phyloP scores from a whole-genome alignment of 2,113 vertebrate genomes.

The Saimiri boliviensis region DNA sequence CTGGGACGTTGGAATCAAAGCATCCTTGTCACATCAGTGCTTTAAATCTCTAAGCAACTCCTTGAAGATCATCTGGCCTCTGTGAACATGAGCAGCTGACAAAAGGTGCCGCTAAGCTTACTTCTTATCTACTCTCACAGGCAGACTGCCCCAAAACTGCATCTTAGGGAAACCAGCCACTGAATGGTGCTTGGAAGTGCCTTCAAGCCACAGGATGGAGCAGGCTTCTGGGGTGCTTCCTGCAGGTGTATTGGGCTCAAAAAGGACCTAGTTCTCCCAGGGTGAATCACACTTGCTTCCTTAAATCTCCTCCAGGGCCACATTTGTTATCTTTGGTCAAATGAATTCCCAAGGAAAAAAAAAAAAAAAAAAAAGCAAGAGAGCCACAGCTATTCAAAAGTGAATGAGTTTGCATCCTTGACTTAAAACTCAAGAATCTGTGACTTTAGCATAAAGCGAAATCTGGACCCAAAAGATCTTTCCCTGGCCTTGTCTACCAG shows the following conservation, averaged over 20 bases:
- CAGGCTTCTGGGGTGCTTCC: not conserved
- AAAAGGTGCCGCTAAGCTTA: conserved; percentile 83
- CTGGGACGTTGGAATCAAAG: conserved; percentile 86
- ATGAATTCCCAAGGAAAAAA: not conserved
- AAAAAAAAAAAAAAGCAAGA: not conserved
- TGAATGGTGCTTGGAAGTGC: not conserved
- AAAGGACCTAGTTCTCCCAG: not conserved
- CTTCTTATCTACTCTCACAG: conserved; percentile 79
- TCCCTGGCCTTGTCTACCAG: not conserved
- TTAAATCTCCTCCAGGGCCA: not conserved
- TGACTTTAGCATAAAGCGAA: not conserved
- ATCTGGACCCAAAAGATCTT: not conserved
- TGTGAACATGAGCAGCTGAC: conserved; percentile 85
- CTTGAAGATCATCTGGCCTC: conserved; percentile 86
- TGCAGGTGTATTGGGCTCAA: not conserved
- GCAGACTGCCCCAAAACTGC: not conserved
- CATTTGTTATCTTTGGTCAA: not conserved
- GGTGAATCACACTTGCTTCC: not conserved
- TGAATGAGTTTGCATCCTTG: not conserved
- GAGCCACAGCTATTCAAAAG: not conserved
- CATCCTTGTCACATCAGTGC: conserved; percentile 81
- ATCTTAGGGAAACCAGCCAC: not conserved
- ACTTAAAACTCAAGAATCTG: not conserved
- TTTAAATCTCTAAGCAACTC: conserved; percentile 85
- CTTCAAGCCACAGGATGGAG: not conserved